Evolutionary conservation across 2,888 invertebrate species (phyloP).

Genomic region (Tupiocoris notatus): DNA sequence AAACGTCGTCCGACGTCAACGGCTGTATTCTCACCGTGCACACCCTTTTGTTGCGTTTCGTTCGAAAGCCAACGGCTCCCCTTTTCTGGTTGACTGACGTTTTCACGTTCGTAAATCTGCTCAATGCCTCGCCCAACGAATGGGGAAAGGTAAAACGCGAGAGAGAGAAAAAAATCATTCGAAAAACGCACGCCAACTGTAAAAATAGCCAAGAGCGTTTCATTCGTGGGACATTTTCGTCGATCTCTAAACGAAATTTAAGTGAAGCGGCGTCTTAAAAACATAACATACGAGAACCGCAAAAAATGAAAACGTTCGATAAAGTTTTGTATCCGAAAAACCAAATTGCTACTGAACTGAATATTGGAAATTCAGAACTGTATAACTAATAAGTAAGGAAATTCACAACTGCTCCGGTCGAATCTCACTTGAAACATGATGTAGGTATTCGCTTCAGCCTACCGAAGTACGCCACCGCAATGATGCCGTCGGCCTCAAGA

Average conservation of each 20-base stretch:
- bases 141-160: background rate
- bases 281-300: no score
- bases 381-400: background rate
- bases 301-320: background rate
- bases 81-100: conserved; percentile 1
- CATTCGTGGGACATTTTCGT: no score
- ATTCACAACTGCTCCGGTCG: conserved; percentile 2
- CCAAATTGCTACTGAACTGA: background rate
- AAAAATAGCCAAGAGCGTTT: no score
- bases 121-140: conserved; percentile 1
- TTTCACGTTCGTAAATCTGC: conserved; percentile 23
- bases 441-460: no score
- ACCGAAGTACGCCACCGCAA: no score
- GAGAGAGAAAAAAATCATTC: background rate
- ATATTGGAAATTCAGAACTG: background rate
- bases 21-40: background rate
- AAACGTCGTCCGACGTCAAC: conserved; percentile 34
- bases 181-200: background rate
- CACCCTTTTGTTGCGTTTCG: background rate
- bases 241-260: no score
- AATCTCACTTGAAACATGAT: background rate
- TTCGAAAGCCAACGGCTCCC: background rate
- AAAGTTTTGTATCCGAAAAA: background rate
- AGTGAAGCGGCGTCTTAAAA: no score
- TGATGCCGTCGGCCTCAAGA: no score